Percentiles rank a stretch among this genome's conserved stretches.
phyloP scores from a whole-genome alignment of 2,113 vertebrate genomes.

The Periophthalmus modestus region DNA sequence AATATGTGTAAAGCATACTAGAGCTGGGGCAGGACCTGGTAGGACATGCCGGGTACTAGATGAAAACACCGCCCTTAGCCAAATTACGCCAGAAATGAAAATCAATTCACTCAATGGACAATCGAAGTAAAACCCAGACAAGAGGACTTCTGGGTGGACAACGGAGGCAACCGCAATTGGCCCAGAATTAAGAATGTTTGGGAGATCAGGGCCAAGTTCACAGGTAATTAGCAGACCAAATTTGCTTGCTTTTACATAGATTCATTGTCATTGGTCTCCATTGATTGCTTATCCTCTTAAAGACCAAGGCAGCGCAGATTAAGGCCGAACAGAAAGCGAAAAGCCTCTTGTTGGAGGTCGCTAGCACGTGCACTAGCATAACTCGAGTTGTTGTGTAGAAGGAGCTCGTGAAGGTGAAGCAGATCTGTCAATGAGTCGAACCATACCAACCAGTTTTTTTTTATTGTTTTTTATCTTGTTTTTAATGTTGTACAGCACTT shows the following conservation, averaged over 20 bases:
- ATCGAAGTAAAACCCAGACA: conserved; percentile 36
- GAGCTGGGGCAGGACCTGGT: conserved; percentile 7
- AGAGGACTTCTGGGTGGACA: conserved; percentile 63
- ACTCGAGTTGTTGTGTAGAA: not conserved
- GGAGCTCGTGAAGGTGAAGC: not conserved
- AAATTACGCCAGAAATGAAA: conserved; percentile 1
- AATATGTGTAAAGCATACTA: conserved; percentile 34
- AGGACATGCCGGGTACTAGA: not conserved
- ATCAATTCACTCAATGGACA: conserved; percentile 14
- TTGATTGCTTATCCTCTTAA: conserved; percentile 42
- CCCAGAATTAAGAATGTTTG: conserved; percentile 57
- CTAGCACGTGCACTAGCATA: conserved; percentile 18
- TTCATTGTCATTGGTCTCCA: not conserved
- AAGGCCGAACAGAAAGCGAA: conserved; percentile 19
- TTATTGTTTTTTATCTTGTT: no score
- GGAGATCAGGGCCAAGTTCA: conserved; percentile 69
- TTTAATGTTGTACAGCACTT: no score
- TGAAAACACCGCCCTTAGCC: not conserved
- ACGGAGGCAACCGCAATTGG: conserved; percentile 34
- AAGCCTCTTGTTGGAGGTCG: conserved; percentile 9
- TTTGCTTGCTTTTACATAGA: not conserved
- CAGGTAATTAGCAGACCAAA: conserved; percentile 69
- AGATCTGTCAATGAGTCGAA: no score
- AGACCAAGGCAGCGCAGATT: conserved; percentile 31
- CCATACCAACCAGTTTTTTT: no score